Base-by-base conservation (phyloP, 2,113 vertebrate species). In the Abramis brama region DNA sequence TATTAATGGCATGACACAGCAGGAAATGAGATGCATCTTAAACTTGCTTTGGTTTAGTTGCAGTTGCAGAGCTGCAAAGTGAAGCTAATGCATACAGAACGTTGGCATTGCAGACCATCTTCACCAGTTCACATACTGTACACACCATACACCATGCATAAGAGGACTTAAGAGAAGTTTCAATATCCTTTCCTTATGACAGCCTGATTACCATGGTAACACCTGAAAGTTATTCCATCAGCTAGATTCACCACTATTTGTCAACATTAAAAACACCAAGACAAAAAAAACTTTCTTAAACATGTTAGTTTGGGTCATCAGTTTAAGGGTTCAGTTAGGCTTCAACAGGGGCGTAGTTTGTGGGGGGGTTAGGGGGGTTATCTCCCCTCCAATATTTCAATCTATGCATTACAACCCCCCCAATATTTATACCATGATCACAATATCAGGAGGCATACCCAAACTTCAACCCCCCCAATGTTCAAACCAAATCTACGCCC, bases 21-120 rank as follows among this genome's bases (percentile, higher is more conserved):
- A 47, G 71, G 43, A 74, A 74, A 74, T 45, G 21, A 73, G 39
- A 73, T n/a, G 71, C 11, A 45, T 74, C 71, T 45, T 74, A n/a
- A 60, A 39, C 78, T 79, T 39, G 5, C 21, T 25, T 3, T 25
- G 36, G 59, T 64, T 62, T 80, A n/a, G 23, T 43, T 79, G 55
- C 76, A n/a, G 23, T 10, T 62, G 76, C 76, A 78, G 50, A 45
- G 36, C 23, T 45, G 78, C 57, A 79, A 39, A 25, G 23, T 11
- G 59, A 27, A 45, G 78, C 57, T 47, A 39, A 47, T 64, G 78
- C 39, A 27, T 47, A 5, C 70, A 73, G 59, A 25, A 19, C 12
- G 4, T 2, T 43, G 39, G 39, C 1, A 43, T 8, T 80, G 57
- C 36, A 80, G 33, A 60, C 30, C 3, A 33, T 78, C 11, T 15